Evolutionary conservation across 2,888 invertebrate species (phyloP), one percentile per base, ranked within the genome.

Genomic region (Ormyrus pomaceus): DNA sequence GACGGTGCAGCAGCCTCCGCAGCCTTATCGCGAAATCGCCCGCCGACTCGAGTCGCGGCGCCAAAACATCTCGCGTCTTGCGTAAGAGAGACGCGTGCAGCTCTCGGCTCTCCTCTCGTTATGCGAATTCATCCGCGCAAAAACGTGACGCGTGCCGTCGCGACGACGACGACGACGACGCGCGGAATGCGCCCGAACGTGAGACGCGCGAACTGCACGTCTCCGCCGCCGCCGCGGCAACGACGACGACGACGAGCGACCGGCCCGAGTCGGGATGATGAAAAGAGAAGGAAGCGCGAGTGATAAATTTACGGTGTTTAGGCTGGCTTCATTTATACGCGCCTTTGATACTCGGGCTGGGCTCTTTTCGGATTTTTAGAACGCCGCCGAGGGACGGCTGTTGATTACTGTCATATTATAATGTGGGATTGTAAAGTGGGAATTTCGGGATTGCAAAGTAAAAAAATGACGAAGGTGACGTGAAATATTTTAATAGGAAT

Each of bases 151-250:
- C 58, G 61, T 34, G 65, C 13, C 19, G 19, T 19, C 19, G 19
- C 19, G 19, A 19, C 19, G 19, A 80, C 79, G 80, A 84, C 19
- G 19, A 19, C 19, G 19, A 80, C 79, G 80, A 84, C 72, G 69
- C 72, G 59, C 64, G 81, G 65, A 66, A 71, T 72, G 71, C 66
- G 66, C 65, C 10, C 51, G 62, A 53, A 70, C 64, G 70, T 71
- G 56, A 56, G 73, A 11, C n/a, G 50, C 11, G 51, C 34, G 55
- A 53, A 66, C 65, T 50, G 65, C 50, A 65, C 50, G 0, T 13
- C 13, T 13, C 13, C 13, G 13, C 65, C 51, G 50, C 19, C 51
- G 51, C 59, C 19, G 19, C 19, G 19, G 19, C 51, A n/a, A 7
- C n/a, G 45, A 56, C 53, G 69, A 46, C 34, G 45, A 53, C 61